Base-by-base conservation (phyloP, 2,888 invertebrate genomes). In the Rhaphigaster nebulosa region DNA sequence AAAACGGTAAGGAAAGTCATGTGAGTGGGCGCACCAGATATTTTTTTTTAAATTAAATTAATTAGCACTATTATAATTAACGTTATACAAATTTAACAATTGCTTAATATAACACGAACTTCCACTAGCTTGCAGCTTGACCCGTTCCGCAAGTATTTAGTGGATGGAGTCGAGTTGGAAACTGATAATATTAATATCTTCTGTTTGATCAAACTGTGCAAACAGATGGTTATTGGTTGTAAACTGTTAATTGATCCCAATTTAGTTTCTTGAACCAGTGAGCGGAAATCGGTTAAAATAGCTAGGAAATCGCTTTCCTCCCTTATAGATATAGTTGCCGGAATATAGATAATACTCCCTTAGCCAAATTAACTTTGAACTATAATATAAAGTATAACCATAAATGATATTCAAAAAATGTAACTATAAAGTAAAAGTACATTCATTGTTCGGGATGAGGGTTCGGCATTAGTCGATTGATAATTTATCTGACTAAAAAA, bases 141-240 rank as follows among this genome's bases (percentile, higher is more conserved):
- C 34, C 70, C 34, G 23, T 70, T 18, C 18, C 34, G 34, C 34
- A 70, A 70, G 70, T 70, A 70, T 70, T 70, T 70, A 70, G 70
- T 70, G 70, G 70, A 70, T 70, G 34, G 8, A 38, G 70, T 70
- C 34, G 34, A 70, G 70, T 70, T 70, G 34, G 70, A 34, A 70
- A 70, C 70, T 34, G 70, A 70, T 70, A 34, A 34, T 70, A 70
- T 70, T 70, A 70, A 70, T 70, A 70, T 70, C 70, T 70, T 70
- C 29, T 34, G 70, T 70, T 70, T 70, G 70, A 70, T 70, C 15
- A 70, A 70, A 70, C 70, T 34, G 34, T 70, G 20, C 70, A 70
- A 70, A 70, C 70, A 70, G 70, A 70, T 70, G 70, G 70, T 70
- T 70, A 70, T 70, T 70, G 70, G n/a, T 70, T 70, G 34, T 34